Evolutionary conservation across 1,140 invertebrate species (phyloP).

Genomic region (Drosophila pectinifera): DNA sequence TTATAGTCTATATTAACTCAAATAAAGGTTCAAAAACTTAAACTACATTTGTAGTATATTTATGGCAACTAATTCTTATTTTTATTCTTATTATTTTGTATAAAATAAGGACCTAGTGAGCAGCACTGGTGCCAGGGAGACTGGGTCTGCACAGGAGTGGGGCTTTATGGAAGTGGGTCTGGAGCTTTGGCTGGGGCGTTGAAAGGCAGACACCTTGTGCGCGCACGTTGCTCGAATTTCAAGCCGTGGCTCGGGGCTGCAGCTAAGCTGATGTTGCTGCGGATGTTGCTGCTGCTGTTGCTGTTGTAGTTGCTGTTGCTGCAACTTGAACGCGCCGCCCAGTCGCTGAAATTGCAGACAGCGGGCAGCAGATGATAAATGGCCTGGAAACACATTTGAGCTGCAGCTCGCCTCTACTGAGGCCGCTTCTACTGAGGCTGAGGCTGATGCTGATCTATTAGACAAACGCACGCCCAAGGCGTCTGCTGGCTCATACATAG

Average conservation of each 20-base stretch:
- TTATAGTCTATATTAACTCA: not conserved
- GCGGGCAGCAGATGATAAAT: constrained; percentile 75
- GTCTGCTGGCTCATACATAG: constrained; percentile 48
- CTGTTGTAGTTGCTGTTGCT: constrained; percentile 43
- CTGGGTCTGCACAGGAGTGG: constrained; percentile 5
- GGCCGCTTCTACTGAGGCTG: constrained; percentile 16
- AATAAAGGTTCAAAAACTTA: too few species aligned
- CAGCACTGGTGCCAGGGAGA: constrained; percentile 21
- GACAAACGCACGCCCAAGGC: constrained; percentile 79
- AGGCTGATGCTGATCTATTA: constrained; percentile 78
- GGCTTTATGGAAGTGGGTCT: constrained; percentile 12
- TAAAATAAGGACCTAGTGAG: not conserved
- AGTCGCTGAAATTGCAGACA: constrained; percentile 76
- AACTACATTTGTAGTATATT: not conserved
- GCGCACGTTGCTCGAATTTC: constrained; percentile 77
- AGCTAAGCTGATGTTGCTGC: constrained; percentile 19
- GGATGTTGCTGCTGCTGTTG: constrained; percentile 6
- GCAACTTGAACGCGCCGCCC: constrained; percentile 64
- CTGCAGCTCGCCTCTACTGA: constrained; percentile 49
- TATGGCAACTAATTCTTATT: too few species aligned
- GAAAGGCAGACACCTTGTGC: constrained; percentile 80
- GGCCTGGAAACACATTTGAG: constrained; percentile 78
- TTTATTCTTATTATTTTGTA: not conserved
- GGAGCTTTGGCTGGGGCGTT: constrained; percentile 58
- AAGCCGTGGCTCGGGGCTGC: constrained; percentile 45